A percentile compares a stretch with the other conserved stretches of the same genome.
Evolutionary conservation across 2,797 vertebrate species (phyloP).

Genomic region (Pseudopleuronectes americanus): DNA sequence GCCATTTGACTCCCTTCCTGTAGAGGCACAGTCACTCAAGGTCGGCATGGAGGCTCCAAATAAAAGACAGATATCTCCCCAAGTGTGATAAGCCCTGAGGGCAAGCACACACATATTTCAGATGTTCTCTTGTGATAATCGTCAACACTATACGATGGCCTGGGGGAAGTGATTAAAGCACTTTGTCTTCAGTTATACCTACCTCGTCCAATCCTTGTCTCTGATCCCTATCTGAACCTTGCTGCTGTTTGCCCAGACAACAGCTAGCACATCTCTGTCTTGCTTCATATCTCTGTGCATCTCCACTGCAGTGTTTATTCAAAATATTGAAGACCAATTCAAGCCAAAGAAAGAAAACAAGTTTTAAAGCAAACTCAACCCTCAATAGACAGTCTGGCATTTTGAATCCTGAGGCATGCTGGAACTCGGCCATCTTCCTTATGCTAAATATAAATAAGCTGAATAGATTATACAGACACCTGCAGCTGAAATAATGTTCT

Average conservation of each 20-base stretch:
- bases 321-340: slow-evolving; percentile 15
- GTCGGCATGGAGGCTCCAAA: slow-evolving; percentile 86
- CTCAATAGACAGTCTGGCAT: not conserved
- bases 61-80: slow-evolving; percentile 84
- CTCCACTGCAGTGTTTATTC: slow-evolving; percentile 30
- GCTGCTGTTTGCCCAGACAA: slow-evolving; percentile 43
- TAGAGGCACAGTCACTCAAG: slow-evolving; percentile 88
- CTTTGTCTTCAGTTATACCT: slow-evolving; percentile 75
- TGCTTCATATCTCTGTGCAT: slow-evolving; percentile 8
- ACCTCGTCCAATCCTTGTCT: slow-evolving; percentile 52
- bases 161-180: slow-evolving; percentile 76
- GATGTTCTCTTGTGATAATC: slow-evolving; percentile 84
- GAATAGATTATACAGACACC: too few relatives aligned
- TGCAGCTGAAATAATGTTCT: too few relatives aligned
- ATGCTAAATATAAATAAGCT: too few relatives aligned
- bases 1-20: slow-evolving; percentile 79
- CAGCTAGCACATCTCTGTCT: slow-evolving; percentile 22
- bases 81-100: slow-evolving; percentile 84
- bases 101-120: slow-evolving; percentile 88
- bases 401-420: too few relatives aligned
- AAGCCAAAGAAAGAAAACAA: not conserved
- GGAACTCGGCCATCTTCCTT: too few relatives aligned
- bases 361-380: not conserved
- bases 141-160: slow-evolving; percentile 79
- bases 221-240: slow-evolving; percentile 58